Evolutionary conservation across 2,797 vertebrate species (phyloP).

Genomic region (Morus bassanus): DNA sequence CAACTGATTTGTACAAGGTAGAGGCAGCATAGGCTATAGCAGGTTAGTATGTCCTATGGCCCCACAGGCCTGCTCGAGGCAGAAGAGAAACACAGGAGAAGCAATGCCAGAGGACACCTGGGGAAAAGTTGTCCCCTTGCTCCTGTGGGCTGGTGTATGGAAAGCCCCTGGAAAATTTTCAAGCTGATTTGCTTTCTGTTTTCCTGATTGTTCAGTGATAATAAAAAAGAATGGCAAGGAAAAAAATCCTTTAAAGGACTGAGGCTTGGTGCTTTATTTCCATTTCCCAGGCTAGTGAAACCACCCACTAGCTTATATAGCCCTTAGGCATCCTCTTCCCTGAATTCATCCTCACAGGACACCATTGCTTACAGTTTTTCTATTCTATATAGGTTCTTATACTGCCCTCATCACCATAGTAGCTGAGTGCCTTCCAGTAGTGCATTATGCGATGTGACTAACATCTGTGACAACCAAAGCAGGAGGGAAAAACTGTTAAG

Average conservation of each 20-base stretch:
- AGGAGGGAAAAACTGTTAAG: conserved; percentile 12
- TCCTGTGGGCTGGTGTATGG: neutral
- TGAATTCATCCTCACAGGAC: conserved; percentile 26
- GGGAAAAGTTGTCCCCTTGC: neutral
- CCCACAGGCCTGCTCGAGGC: neutral
- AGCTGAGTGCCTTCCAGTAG: conserved; percentile 19
- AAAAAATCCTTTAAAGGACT: neutral
- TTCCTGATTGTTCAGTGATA: neutral
- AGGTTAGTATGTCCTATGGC: neutral
- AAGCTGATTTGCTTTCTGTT: neutral
- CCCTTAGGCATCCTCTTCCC: neutral
- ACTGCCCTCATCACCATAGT: neutral
- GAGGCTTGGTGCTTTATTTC: neutral
- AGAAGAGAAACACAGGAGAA: neutral
- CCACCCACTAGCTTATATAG: neutral
- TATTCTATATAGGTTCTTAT: neutral
- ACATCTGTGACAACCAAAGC: conserved; percentile 52
- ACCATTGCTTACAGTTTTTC: conserved; percentile 7
- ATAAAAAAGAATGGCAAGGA: neutral
- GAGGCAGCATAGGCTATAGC: neutral
- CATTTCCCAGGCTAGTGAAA: neutral
- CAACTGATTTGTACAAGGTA: neutral
- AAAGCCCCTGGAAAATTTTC: neutral
- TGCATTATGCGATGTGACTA: neutral
- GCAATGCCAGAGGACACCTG: neutral